Conservation (phyloP, 2,113 vertebrate species). For the Apeltes quadracus region DNA sequence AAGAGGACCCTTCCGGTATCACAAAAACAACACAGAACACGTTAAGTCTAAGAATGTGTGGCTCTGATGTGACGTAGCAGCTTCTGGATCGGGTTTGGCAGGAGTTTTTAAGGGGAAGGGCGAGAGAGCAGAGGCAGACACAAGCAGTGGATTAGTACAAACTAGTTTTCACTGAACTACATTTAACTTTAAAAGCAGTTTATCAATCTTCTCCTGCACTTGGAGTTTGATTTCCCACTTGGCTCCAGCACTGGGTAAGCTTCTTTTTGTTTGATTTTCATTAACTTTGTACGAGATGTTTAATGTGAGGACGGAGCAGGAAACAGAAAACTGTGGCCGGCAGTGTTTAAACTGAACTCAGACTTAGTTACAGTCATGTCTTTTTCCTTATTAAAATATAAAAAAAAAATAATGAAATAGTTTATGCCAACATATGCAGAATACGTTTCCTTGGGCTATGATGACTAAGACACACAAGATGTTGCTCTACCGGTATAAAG, state of each 20-base stretch:
- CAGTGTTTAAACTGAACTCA: neutral
- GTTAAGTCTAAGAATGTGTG: conserved; percentile 7
- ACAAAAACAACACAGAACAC: conserved; percentile 28
- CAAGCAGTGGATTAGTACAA: conserved; percentile 2
- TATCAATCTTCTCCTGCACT: neutral
- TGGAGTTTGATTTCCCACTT: neutral
- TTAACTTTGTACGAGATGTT: neutral
- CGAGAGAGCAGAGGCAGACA: conserved; percentile 23
- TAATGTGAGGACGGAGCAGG: neutral
- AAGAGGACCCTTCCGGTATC: conserved; percentile 17
- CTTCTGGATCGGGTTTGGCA: conserved; percentile 68
- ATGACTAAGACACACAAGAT: conserved; percentile 30
- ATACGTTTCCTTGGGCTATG: conserved; percentile 8
- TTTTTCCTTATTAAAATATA: neutral
- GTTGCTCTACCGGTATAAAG: neutral
- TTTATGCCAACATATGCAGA: neutral
- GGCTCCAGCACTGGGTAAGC: conserved; percentile 54
- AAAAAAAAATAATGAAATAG: too few species aligned
- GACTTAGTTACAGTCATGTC: neutral
- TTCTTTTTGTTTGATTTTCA: conserved; percentile 3
- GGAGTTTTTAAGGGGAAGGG: conserved; percentile 60
- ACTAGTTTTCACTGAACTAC: neutral
- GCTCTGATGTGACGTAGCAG: conserved; percentile 51
- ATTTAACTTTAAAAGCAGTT: neutral
- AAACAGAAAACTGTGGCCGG: neutral